Base-by-base conservation (phyloP, 1,140 invertebrate species). In the Helicoverpa armigera region DNA sequence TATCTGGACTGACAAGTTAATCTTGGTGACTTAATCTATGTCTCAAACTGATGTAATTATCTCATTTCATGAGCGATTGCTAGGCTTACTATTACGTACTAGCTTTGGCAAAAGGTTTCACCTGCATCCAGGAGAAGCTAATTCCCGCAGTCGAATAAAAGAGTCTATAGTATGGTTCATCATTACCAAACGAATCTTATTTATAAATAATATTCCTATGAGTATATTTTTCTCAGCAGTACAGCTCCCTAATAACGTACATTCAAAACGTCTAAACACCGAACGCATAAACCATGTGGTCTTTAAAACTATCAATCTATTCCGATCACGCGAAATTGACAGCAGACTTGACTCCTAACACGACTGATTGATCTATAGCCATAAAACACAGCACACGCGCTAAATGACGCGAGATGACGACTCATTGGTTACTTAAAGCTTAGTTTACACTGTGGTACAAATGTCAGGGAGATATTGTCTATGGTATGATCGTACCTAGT, bases 21-120 rank as follows among this genome's bases (percentile, higher is more conserved):
- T 79, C 53, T 79, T 9, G 23, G 58, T 70, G 10, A 70, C 43
- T 79, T 69, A 70, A 77, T 70, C 76, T 58, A 70, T 65, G 29
- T 23, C 50, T 65, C 43, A 54, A 65, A 50, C 54, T 31, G 14
- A 50, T 16, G 60, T 65, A 77, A 77, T 77, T 48, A 77, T 65
- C 60, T 77, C 53, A 60, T 77, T 77, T 58, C 43, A 51, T 58
- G 58, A 14, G 16, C 9, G 2, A 56, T 56, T 56, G 56, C 35
- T 67, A 48, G 35, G 2, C 35, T 16, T 9, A 65, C 16, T 35
- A 63, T 63, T n/a, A 14, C 11, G 31, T 7, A 9, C 7, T 63
- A 48, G 16, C 16, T 10, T 58, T 23, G 9, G 7, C 35, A 5
- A 5, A 9, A 1, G 35, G 5, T 43, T 43, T 43, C 35, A 43